phyloP scores from a whole-genome alignment of 64 coral and sea anemone species.

The Pocillopora verrucosa region DNA sequence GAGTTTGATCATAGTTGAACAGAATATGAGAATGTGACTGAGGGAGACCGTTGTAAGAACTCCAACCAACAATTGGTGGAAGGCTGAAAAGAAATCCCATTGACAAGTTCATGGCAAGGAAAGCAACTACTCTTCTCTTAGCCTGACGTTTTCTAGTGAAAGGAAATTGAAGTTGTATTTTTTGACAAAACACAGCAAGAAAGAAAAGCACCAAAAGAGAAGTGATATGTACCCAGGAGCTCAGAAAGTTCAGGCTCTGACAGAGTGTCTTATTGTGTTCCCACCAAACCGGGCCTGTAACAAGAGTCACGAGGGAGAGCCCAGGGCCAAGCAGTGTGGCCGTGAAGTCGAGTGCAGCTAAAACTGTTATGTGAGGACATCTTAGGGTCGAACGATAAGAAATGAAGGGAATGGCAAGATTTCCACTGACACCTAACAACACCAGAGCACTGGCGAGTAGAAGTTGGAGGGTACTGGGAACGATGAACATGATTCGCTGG shows the following conservation, averaged over 20 bases:
- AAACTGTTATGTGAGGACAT: constrained; percentile 3
- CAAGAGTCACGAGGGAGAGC: background rate
- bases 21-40: background rate
- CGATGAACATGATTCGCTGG: background rate
- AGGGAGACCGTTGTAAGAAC: background rate
- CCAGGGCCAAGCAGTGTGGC: constrained; percentile 16
- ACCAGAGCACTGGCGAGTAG: constrained; percentile 4
- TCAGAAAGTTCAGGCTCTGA: constrained; percentile 5
- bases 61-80: constrained; percentile 2
- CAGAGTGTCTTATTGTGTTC: constrained; percentile 12
- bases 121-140: background rate
- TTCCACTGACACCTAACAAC: constrained; percentile 5
- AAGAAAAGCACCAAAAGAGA: constrained; percentile 1
- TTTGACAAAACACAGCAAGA: constrained; percentile 19
- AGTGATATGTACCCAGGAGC: background rate
- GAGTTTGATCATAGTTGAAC: background rate
- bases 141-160: background rate
- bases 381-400: background rate
- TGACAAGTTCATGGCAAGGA: background rate
- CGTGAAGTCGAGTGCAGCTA: constrained; percentile 15
- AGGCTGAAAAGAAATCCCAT: background rate
- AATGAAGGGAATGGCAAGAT: background rate
- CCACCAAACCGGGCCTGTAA: background rate
- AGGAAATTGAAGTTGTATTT: background rate
- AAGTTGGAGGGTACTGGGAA: constrained; percentile 1